Evolutionary conservation across 2,888 invertebrate genomes (phyloP).

Genomic region (Plagodis dolabraria): DNA sequence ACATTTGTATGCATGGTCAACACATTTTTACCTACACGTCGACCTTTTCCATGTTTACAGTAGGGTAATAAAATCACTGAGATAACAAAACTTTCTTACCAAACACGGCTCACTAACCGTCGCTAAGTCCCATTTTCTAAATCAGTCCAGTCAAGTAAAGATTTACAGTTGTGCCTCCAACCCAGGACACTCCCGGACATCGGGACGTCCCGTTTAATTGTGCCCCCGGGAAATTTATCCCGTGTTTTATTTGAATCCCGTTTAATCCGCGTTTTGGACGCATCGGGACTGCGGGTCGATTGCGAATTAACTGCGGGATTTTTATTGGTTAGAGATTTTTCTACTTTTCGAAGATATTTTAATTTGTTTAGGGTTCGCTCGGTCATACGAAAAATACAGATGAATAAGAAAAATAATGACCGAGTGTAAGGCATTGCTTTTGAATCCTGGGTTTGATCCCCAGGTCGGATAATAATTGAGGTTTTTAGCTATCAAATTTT

Average conservation of each 20-base stretch:
- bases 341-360: not conserved
- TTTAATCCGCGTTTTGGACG: slow-evolving; percentile 41
- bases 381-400: too few relatives aligned
- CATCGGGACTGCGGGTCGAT: slow-evolving; percentile 37
- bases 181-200: slow-evolving; percentile 30
- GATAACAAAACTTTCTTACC: too few relatives aligned
- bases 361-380: too few relatives aligned
- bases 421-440: too few relatives aligned
- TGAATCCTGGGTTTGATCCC: too few relatives aligned
- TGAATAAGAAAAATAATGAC: too few relatives aligned
- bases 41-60: not conserved
- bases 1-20: too few relatives aligned
- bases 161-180: slow-evolving; percentile 22
- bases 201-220: slow-evolving; percentile 47
- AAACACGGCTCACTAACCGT: not conserved
- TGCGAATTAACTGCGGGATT: slow-evolving; percentile 31
- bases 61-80: not conserved
- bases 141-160: slow-evolving; percentile 20
- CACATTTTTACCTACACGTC: too few relatives aligned
- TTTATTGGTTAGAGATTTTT: slow-evolving; percentile 25
- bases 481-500: too few relatives aligned
- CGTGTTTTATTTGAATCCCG: slow-evolving; percentile 49
- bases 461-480: too few relatives aligned
- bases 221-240: slow-evolving; percentile 56
- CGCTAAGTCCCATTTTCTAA: slow-evolving; percentile 10